Percentiles rank a stretch among this genome's conserved stretches.
These are phyloP conservation scores for Cecidostiba fungosa DNA, from an alignment of 2,888 invertebrate species.

Conservation along the genomic window DNA sequence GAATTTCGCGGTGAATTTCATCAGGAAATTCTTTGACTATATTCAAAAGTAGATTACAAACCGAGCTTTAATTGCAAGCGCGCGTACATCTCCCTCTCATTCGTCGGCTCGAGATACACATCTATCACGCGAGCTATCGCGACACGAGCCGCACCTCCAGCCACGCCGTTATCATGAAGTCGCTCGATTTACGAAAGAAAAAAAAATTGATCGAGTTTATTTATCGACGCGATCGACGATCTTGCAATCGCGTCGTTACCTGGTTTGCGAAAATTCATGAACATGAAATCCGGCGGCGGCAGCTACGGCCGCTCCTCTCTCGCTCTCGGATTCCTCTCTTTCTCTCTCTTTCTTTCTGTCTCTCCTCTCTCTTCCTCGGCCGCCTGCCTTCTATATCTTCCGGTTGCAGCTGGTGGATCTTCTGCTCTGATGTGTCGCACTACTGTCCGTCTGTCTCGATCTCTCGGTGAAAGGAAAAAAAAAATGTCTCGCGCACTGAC, in stretches of 20 bases:
- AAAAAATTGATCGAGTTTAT: background rate
- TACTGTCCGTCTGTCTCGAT: background rate
- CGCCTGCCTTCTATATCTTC: background rate
- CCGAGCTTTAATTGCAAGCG: no score
- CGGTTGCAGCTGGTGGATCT: background rate
- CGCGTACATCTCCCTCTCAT: no score
- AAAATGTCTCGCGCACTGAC: background rate
- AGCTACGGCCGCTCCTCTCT: slow-evolving; percentile 81
- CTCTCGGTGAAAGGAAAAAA: background rate
- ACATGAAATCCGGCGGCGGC: slow-evolving; percentile 83
- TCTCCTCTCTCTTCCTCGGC: slow-evolving; percentile 2
- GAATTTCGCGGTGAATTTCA: no score
- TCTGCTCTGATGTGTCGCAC: background rate
- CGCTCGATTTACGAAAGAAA: no score
- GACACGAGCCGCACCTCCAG: background rate
- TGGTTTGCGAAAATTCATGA: slow-evolving; percentile 86
- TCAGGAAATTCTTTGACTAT: no score
- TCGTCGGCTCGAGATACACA: background rate
- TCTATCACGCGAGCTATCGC: background rate
- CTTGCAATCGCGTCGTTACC: slow-evolving; percentile 80
- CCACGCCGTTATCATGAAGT: background rate
- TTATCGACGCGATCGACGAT: background rate
- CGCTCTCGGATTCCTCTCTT: background rate
- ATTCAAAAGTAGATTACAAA: no score
- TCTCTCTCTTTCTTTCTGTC: background rate